Evolutionary conservation across 1,140 invertebrate species (phyloP).

Genomic region (Drosophila fuyamai): DNA sequence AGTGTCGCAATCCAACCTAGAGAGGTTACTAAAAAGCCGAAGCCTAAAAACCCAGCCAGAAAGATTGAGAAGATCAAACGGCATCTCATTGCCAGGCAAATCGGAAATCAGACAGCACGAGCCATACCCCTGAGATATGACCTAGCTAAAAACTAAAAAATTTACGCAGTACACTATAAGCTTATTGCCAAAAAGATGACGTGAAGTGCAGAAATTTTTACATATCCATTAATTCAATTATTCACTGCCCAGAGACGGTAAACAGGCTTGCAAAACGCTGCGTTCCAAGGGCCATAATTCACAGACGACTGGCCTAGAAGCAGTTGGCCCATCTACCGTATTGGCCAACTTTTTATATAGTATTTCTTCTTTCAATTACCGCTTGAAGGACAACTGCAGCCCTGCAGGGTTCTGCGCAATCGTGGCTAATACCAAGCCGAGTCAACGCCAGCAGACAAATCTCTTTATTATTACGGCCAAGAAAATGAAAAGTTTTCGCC

Average conservation of each 20-base stretch:
- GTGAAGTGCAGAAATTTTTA: constrained; percentile 70
- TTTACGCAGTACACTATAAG: constrained; percentile 19
- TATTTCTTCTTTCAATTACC: constrained; percentile 60
- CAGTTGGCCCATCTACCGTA: constrained; percentile 39
- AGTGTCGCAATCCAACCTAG: constrained; percentile 41
- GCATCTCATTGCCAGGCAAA: constrained; percentile 71
- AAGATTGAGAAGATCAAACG: constrained; percentile 73
- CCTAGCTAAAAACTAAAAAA: constrained; percentile 53
- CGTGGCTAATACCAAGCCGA: constrained; percentile 18
- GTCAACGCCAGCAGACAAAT: constrained; percentile 41
- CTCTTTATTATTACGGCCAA: constrained; percentile 29
- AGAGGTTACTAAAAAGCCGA: constrained; percentile 14
- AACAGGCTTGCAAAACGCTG: constrained; percentile 60
- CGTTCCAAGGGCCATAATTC: constrained; percentile 62
- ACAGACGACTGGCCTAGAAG: constrained; percentile 77
- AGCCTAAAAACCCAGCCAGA: constrained; percentile 36
- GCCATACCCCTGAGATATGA: constrained; percentile 54
- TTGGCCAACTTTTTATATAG: constrained; percentile 53
- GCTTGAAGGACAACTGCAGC: constrained; percentile 59
- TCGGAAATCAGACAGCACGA: constrained; percentile 69
- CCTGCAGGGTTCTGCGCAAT: constrained; percentile 49
- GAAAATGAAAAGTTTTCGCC: constrained; percentile 50
- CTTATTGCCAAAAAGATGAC: constrained; percentile 69
- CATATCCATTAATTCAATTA: constrained; percentile 72
- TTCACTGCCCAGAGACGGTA: constrained; percentile 30